Percentiles rank a stretch among this genome's conserved stretches.
These are phyloP conservation scores for Bombus sylvicola DNA, from an alignment of 1,140 invertebrate species.

Conservation along the genomic window DNA sequence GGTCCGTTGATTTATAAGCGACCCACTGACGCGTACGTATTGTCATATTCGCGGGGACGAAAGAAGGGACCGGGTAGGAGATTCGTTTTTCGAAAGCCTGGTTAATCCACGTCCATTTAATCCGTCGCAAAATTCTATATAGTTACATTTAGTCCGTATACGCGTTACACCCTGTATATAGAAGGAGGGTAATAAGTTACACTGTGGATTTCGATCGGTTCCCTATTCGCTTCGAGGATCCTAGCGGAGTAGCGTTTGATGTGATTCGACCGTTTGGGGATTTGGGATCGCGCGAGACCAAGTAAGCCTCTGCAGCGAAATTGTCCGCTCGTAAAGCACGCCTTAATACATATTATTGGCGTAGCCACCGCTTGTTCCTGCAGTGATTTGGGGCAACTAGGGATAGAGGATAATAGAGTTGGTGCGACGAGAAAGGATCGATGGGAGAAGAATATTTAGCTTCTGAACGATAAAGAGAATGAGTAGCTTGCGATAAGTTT, in stretches of 20 bases:
- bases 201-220: constrained; percentile 13
- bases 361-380: not conserved
- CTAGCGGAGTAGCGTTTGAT: constrained; percentile 26
- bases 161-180: too few relatives aligned
- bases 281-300: constrained; percentile 13
- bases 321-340: constrained; percentile 23
- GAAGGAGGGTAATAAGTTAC: constrained; percentile 33
- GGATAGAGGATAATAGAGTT: too few relatives aligned
- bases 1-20: not conserved
- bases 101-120: constrained; percentile 37
- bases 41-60: not conserved
- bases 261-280: constrained; percentile 34
- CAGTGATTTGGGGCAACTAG: not conserved
- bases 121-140: constrained; percentile 7
- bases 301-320: constrained; percentile 17
- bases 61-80: not conserved
- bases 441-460: too few relatives aligned
- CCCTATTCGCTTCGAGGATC: not conserved
- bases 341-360: constrained; percentile 43
- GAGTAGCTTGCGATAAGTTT: too few relatives aligned
- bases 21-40: not conserved
- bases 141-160: not conserved
- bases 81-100: constrained; percentile 28
- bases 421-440: too few relatives aligned
- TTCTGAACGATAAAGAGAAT: too few relatives aligned